Base-by-base conservation (phyloP, 1,140 invertebrate species). In the Camponotus pennsylvanicus region DNA sequence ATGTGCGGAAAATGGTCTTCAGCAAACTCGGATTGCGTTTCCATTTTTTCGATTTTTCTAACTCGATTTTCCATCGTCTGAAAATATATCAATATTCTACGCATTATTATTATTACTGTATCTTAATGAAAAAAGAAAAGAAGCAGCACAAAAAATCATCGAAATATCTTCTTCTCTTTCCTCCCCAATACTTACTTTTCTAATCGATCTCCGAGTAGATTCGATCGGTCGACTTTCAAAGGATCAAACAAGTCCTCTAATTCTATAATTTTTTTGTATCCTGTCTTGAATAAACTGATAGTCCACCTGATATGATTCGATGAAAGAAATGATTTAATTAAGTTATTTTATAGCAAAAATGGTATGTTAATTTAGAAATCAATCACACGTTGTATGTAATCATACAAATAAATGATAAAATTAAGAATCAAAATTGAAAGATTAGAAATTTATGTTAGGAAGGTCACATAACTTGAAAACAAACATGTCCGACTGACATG, bases 1-100 rank as follows among this genome's bases (percentile, higher is more conserved):
- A 97, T 1, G 96, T 96, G 87, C 95, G 95, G 63, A 97, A 94
- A 87, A 97, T 97, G n/a, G 97, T 96, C 86, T 95, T 95, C 57
- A 96, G 82, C 3, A 96, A 88, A 89, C 93, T 96, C 49, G 96
- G 95, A n/a, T 90, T 91, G 7, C 90, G 86, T 11, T 92, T 92
- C 3, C 42, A 32, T 71, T 90, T 93, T 49, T 92, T 94, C 3
- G 92, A 84, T 42, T 93, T 94, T 88, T 95, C 90, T 11, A 96
- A 21, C 89, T 96, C 95, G 49, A 94, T 93, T 6, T 92, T 93
- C 96, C 96, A 96, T 91, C 89, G 90, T 87, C 95, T 95, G 40
- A 83, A 93, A 93, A 1, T 18, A 82, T 15, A 55, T 7, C 37
- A 8, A 57, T 32, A 64, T 42, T 1, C 34, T 6, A 52, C 8